These are phyloP conservation scores for Campylorhamphus procurvoides DNA, from an alignment of 2,113 vertebrate genomes.

Conservation along the genomic window DNA sequence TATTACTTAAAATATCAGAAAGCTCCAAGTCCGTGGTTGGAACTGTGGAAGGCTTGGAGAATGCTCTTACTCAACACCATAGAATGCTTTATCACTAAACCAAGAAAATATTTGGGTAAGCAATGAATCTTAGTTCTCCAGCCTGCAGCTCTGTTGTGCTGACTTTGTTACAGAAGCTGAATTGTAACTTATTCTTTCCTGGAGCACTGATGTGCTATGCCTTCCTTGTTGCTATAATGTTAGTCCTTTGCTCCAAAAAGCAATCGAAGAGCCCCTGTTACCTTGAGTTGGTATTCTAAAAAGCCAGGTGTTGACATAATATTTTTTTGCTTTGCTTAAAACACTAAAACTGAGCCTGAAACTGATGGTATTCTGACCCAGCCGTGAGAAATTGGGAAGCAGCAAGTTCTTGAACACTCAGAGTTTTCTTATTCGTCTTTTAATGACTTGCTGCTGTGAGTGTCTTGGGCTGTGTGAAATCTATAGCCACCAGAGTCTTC, in stretches of 20 bases:
- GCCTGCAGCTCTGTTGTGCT: neutral
- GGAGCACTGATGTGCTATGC: neutral
- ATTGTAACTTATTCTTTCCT: neutral
- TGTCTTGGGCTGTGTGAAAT: neutral
- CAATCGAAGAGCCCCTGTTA: neutral
- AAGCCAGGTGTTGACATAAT: neutral
- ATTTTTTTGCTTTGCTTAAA: neutral
- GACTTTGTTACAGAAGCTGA: neutral
- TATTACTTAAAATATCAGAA: neutral
- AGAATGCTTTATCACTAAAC: neutral
- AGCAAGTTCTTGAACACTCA: neutral
- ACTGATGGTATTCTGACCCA: neutral
- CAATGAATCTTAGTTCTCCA: neutral
- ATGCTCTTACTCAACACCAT: neutral
- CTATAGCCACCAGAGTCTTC: rapidly evolving
- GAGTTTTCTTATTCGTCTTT: neutral
- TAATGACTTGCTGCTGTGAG: neutral
- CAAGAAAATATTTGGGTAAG: neutral
- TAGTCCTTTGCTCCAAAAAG: neutral
- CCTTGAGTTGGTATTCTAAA: neutral
- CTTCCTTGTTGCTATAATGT: neutral
- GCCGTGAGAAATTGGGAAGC: neutral
- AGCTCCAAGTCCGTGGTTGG: neutral
- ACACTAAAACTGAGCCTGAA: neutral
- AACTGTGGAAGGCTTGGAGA: neutral